Evolutionary conservation across 1,140 invertebrate genomes (phyloP).

Genomic region (Drosophila pectinifera): DNA sequence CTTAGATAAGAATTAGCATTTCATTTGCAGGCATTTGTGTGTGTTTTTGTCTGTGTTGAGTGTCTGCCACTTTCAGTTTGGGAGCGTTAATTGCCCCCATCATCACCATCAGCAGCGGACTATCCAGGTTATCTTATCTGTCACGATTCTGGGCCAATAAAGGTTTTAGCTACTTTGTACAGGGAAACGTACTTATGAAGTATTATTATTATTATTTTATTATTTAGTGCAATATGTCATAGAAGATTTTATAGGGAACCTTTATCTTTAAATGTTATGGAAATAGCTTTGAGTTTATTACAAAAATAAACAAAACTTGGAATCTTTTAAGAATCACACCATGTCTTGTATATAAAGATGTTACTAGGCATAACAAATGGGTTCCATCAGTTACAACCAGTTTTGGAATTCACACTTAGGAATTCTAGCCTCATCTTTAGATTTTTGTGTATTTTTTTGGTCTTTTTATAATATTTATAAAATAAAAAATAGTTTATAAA

Average conservation of each 20-base stretch:
- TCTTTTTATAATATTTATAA: not conserved
- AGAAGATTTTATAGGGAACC: not conserved
- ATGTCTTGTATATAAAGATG: not conserved
- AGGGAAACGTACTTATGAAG: not conserved
- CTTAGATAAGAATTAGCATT: constrained; percentile 68
- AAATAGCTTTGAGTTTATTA: too few species aligned
- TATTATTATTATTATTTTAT: too few species aligned
- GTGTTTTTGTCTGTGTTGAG: constrained; percentile 15
- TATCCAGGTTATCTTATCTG: constrained; percentile 32
- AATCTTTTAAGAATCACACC: not conserved
- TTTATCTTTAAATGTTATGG: not conserved
- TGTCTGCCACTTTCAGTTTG: constrained; percentile 3
- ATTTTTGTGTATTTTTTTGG: too few species aligned
- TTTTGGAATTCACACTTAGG: not conserved
- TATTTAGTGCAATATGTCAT: not conserved
- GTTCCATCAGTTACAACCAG: not conserved
- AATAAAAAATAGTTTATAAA: not conserved
- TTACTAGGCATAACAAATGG: not conserved
- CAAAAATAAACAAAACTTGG: not conserved
- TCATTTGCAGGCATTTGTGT: constrained; percentile 23
- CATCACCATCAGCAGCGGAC: constrained; percentile 11
- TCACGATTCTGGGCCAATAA: not conserved
- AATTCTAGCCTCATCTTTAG: not conserved
- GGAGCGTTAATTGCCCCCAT: constrained; percentile 36
- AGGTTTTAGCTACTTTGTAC: constrained; percentile 2